A percentile compares a stretch with the other conserved stretches of the same genome.
phyloP scores from a whole-genome alignment of 2,113 vertebrate species.

The Muntiacus reevesi region DNA sequence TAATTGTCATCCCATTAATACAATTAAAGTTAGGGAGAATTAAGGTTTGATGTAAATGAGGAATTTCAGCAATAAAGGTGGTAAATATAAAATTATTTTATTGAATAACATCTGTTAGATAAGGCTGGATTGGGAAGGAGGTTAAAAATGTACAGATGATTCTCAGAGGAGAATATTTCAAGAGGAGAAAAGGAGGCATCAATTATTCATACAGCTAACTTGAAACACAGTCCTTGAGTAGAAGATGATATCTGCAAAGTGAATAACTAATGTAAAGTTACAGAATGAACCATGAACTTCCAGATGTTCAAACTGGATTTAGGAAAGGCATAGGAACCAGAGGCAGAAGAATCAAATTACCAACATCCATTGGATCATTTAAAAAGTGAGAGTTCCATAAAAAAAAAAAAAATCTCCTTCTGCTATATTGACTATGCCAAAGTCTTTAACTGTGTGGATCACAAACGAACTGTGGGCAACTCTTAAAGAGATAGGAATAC shows the following conservation, averaged over 20 bases:
- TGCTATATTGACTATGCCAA: not conserved
- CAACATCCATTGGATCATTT: not conserved
- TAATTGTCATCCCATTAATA: not conserved
- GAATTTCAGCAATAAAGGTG: not conserved
- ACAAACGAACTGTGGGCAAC: not conserved
- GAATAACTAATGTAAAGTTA: not conserved
- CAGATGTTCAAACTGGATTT: not conserved
- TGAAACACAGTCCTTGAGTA: not conserved
- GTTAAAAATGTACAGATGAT: not conserved
- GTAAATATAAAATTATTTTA: not conserved
- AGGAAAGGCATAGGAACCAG: not conserved
- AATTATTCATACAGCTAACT: not conserved
- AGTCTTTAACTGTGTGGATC: not conserved
- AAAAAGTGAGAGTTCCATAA: not conserved
- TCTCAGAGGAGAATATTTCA: not conserved
- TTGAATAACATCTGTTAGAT: not conserved
- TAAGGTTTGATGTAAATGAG: not conserved
- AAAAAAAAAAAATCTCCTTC: not conserved
- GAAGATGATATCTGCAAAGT: not conserved
- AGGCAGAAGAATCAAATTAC: not conserved
- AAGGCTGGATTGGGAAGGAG: not conserved
- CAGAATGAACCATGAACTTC: not conserved
- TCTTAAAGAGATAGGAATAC: not conserved
- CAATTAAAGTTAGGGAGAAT: not conserved
- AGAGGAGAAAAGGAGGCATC: not conserved